phyloP scores from a whole-genome alignment of 2,888 invertebrate species.

The Parasteatoda lunata region DNA sequence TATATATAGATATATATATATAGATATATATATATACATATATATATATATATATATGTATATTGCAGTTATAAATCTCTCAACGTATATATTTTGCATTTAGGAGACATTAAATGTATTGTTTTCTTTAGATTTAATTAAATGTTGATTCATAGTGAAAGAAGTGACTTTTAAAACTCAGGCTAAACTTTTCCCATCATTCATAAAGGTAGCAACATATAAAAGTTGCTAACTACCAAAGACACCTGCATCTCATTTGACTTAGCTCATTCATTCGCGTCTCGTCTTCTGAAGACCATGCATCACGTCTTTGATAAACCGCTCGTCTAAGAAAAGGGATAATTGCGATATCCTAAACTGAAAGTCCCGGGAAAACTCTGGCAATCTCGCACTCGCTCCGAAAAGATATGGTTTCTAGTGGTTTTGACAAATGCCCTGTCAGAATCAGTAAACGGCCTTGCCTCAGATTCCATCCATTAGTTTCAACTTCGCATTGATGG shows the following conservation, averaged over 20 bases:
- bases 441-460: constrained; percentile 58
- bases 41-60: no score
- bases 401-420: constrained; percentile 49
- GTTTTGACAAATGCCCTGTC: constrained; percentile 64
- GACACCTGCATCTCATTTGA: constrained; percentile 27
- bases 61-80: no score
- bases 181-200: background rate
- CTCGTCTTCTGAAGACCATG: background rate
- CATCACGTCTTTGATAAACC: constrained; percentile 41
- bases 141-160: no score
- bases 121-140: no score
- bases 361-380: constrained; percentile 57
- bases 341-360: constrained; percentile 60
- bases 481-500: constrained; percentile 58
- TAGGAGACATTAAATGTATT: no score
- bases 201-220: no score
- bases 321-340: constrained; percentile 57
- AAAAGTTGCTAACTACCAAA: no score
- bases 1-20: no score
- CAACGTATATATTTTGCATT: no score
- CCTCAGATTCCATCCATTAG: constrained; percentile 63
- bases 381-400: constrained; percentile 41
- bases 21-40: no score
- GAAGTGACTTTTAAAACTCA: no score
- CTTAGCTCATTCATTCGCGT: constrained; percentile 14